Evolutionary conservation across 2,888 invertebrate species (phyloP), one percentile per base, ranked within the genome.

Genomic region (Eurytoma californica): DNA sequence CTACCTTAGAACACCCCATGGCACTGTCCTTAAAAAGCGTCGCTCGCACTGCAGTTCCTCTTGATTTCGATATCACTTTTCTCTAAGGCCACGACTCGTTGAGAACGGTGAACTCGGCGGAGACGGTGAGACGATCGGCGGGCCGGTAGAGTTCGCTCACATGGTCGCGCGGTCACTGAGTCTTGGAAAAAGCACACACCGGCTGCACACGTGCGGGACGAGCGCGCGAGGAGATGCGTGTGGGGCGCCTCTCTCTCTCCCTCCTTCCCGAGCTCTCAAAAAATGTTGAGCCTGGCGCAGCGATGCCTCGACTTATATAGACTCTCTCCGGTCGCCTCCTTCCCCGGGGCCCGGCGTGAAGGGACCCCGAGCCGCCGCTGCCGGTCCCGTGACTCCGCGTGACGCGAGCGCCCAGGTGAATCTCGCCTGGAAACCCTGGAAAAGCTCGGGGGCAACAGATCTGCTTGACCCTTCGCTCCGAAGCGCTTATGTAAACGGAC

Each of bases 251-350:
- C 55, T 9, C 75, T 9, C 75, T 66, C 66, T 49, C 60, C 5
- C 39, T 39, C 39, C 39, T 7, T 39, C 39, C 7, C 39, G 39
- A 39, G 57, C 84, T 86, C 85, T 85, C 82, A 88, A 89, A 89
- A 90, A 89, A 89, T 89, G 88, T 84, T 86, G 83, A 83, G 83
- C 83, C 84, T 83, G 83, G 85, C 85, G 84, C 81, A 14, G 39
- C 51, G 84, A 84, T 80, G 82, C 82, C 83, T 84, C 85, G 67
- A 86, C 87, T 90, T 90, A 89, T 90, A 90, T 90, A 90, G 89
- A 90, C 88, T 90, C 88, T 39, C 39, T 39, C 39, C 9, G 39
- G 39, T 39, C 39, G 39, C 39, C 57, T 57, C 57, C 57, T 20
- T n/a, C 18, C 57, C 20, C n/a, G 57, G 57, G 61, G 72, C 57